These are phyloP conservation scores for Phalanger gymnotis DNA, from an alignment of 2,797 vertebrate genomes.

Conservation along the genomic window DNA sequence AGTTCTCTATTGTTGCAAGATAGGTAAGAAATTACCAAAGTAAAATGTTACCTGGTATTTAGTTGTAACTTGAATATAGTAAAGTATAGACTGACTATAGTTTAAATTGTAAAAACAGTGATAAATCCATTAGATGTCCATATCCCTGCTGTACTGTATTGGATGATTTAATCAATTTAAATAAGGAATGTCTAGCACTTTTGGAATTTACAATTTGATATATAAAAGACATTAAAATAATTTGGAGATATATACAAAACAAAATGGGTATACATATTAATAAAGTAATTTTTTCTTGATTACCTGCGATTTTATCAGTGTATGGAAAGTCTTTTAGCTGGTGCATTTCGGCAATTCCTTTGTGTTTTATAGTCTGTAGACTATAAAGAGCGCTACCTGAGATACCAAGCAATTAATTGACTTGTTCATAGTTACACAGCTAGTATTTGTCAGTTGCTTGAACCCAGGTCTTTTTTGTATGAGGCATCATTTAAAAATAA, in stretches of 20 bases:
- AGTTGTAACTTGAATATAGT: background rate
- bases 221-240: background rate
- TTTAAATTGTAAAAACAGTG: background rate
- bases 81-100: background rate
- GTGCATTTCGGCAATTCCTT: background rate
- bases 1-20: background rate
- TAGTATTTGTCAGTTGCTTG: background rate
- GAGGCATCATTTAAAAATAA: no score
- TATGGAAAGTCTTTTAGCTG: background rate
- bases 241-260: background rate
- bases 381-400: background rate
- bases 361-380: background rate
- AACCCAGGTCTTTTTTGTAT: background rate
- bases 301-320: background rate
- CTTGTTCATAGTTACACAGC: background rate
- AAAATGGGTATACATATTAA: background rate
- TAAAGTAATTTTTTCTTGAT: background rate
- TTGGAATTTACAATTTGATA: conserved; percentile 1
- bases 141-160: background rate
- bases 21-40: conserved; percentile 18
- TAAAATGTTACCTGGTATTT: conserved; percentile 16
- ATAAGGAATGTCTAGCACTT: background rate
- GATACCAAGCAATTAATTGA: background rate
- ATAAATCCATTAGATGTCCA: background rate
- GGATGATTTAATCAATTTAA: background rate